Evolutionary conservation across 2,888 invertebrate genomes (phyloP), one percentile per base, ranked within the genome.

Genomic region (Neoitamus cyanurus): DNA sequence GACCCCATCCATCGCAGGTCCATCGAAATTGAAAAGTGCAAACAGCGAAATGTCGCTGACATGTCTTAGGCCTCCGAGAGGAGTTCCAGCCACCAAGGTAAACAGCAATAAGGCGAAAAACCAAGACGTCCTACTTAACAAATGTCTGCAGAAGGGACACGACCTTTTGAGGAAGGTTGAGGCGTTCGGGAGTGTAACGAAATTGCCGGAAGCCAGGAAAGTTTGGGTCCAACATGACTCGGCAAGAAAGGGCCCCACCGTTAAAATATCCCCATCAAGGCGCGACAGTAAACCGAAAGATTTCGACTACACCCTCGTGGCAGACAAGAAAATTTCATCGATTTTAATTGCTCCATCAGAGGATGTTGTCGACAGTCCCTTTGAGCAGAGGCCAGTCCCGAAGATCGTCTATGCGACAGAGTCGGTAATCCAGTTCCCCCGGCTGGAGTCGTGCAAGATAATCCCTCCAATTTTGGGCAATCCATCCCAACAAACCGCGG

Each of bases 101-200:
- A 48, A 20, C 68, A 73, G n/a, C 15, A 30, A 13, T 75, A 46
- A 80, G 84, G 15, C 7, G 6, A 72, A 80, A 25, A 34, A 25
- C 25, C 83, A 83, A 25, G 90, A 91, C 87, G 88, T 90, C 46
- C 86, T 91, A 28, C 87, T 91, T 42, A 90, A 91, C 80, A 91
- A 91, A 87, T 91, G 91, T 75, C 86, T 91, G 42, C 90, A 90
- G 86, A 91, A 91, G 84, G 91, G 91, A 30, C 90, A 91, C 25
- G 89, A 90, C 42, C 89, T 91, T 77, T 85, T 91, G 42, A 88
- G 90, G 11, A 90, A 90, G 87, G 91, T 90, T 68, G 91, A 91
- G 87, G 89, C 88, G 2, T 86, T 91, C 15, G 86, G 86, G 31
- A 85, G 83, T 68, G 80, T 82, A 4, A 85, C 87, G 20, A 86